Conservation (phyloP, 2,888 invertebrate genomes). For the Andricus quercusramuli region DNA sequence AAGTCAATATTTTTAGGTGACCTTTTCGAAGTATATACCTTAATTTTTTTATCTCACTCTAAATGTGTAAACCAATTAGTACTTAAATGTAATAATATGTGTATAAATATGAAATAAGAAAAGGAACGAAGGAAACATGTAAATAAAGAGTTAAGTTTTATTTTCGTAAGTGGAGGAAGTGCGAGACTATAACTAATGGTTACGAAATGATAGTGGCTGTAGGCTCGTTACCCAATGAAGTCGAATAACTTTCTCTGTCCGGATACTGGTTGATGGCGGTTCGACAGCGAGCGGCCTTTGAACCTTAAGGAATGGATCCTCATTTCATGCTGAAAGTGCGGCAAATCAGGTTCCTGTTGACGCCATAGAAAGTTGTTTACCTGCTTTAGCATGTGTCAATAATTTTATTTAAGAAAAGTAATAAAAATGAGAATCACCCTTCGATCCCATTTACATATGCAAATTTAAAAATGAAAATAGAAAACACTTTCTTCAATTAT, state of each 20-base stretch:
- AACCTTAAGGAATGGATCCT: slow-evolving; percentile 27
- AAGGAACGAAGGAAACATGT: too few relatives aligned
- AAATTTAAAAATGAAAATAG: too few relatives aligned
- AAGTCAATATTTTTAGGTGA: too few relatives aligned
- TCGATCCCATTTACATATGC: too few relatives aligned
- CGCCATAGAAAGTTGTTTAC: neutral
- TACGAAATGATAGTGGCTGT: slow-evolving; percentile 6
- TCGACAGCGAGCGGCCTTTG: slow-evolving; percentile 15
- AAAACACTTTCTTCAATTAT: too few relatives aligned
- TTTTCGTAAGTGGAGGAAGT: slow-evolving; percentile 18
- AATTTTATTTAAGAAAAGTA: neutral
- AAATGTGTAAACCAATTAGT: too few relatives aligned
- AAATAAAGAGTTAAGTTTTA: neutral
- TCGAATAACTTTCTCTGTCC: slow-evolving; percentile 36
- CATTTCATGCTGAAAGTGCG: neutral
- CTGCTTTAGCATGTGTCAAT: neutral
- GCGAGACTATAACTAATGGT: slow-evolving; percentile 6
- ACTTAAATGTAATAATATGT: too few relatives aligned
- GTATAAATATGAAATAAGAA: too few relatives aligned
- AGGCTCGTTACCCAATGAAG: slow-evolving; percentile 39
- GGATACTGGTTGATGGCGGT: slow-evolving; percentile 5
- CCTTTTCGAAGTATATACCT: too few relatives aligned
- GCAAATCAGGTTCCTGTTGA: neutral
- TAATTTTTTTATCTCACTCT: too few relatives aligned
- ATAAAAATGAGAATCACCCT: neutral